phyloP scores from a whole-genome alignment of 2,888 invertebrate genomes.

The Eumerus sabulonum region DNA sequence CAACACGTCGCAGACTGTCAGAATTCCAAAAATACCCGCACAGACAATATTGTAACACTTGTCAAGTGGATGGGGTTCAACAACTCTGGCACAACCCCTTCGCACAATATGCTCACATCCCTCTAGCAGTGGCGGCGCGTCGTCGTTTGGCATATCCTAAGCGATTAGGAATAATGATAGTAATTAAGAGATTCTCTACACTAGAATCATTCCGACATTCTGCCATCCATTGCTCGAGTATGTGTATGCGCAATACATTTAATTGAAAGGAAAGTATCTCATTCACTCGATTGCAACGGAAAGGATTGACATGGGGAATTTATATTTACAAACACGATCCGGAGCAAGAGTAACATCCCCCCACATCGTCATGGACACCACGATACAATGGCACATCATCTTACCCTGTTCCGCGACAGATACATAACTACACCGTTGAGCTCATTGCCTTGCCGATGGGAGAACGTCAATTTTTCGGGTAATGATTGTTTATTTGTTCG shows the following conservation, averaged over 20 bases:
- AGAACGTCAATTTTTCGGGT: conserved; percentile 63
- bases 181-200: conserved; percentile 64
- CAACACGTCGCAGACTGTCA: conserved; percentile 33
- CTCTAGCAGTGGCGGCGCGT: conserved; percentile 10
- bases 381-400: conserved; percentile 41
- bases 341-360: conserved; percentile 5
- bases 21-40: conserved; percentile 62
- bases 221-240: background rate
- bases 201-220: conserved; percentile 41
- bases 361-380: conserved; percentile 22
- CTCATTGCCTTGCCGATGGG: conserved; percentile 2
- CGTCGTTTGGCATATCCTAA: conserved; percentile 11
- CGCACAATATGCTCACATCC: conserved; percentile 57
- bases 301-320: conserved; percentile 57
- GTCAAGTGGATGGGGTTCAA: conserved; percentile 52
- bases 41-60: conserved; percentile 55
- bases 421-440: background rate
- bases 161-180: conserved; percentile 62
- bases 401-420: background rate
- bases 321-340: conserved; percentile 47
- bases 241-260: conserved; percentile 44
- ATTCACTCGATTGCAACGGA: conserved; percentile 7
- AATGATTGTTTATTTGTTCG: conserved; percentile 68
- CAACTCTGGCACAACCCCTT: conserved; percentile 41
- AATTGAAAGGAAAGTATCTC: conserved; percentile 61